Evolutionary conservation across 2,797 vertebrate genomes (phyloP), one percentile per base, ranked within the genome.

Genomic region (Chaenodraco wilsoni): DNA sequence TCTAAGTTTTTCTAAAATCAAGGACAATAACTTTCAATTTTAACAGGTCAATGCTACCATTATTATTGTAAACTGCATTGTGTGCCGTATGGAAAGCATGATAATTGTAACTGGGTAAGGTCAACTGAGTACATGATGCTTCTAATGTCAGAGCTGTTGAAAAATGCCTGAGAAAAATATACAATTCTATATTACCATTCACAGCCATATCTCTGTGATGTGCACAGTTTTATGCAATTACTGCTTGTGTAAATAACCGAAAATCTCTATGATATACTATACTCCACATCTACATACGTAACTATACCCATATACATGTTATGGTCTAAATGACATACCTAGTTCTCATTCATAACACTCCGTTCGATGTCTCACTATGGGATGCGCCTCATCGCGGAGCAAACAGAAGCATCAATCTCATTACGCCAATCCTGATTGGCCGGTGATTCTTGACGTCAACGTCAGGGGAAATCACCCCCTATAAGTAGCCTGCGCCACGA

Each of bases 161-260:
- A 37, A 7, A 58, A 19, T 58, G 46, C 5, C 17, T 43, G 3
- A 50, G 21, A 51, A 33, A 57, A 16, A 43, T 40, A 12, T 8
- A 19, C 16, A 54, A 49, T 19, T 51, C 6, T 8, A 31, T 57
- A 12, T 12, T 58, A 27, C 3, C 15, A 0, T 1, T 41, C 52
- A 41, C 21, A 54, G 31, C 49, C 15, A 14, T 17, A 23, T n/a
- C 9, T 27, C 56, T 63, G 46, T 4, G 5, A 45, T 4, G 9
- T 51, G 40, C 17, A 50, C 1, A 27, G 33, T 64, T 57, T 9
- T 41, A 33, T 21, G 17, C n/a, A 62, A 3, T 37, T 46, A 37
- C 14, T 65, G 10, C 62, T 59, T 40, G 54, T 54, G 21, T 43
- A 31, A 40, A 16, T 56, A 58, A 46, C 48, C 60, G 4, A 50